A percentile compares a stretch with the other conserved stretches of the same genome.
These are phyloP conservation scores for Lasioglossum oenotherae DNA, from an alignment of 2,888 invertebrate genomes.

Conservation along the genomic window DNA sequence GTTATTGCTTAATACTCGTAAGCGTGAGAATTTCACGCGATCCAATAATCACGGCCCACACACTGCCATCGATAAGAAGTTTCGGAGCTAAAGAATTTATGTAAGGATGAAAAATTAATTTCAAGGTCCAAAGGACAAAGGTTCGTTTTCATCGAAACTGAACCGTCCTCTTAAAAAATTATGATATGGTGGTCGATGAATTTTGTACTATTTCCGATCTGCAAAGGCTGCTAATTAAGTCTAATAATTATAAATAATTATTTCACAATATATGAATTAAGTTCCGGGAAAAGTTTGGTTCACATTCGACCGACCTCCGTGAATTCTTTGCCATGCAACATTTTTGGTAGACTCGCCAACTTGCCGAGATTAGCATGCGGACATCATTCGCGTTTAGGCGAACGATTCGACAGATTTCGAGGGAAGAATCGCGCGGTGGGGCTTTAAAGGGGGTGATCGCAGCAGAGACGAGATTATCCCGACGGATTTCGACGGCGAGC, in stretches of 20 bases:
- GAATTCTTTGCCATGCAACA: not conserved
- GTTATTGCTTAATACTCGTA: not conserved
- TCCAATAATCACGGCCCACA: not conserved
- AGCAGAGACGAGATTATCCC: slow-evolving; percentile 64
- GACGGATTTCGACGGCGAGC: slow-evolving; percentile 35
- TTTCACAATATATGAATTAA: too few species aligned
- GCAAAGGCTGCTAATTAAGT: too few species aligned
- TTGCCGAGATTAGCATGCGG: slow-evolving; percentile 10
- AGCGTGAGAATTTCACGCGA: slow-evolving; percentile 6
- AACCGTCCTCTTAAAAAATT: too few species aligned
- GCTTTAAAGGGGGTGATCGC: not conserved
- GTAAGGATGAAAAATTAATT: not conserved
- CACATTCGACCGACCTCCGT: too few species aligned
- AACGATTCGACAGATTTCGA: not conserved
- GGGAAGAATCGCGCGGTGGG: not conserved
- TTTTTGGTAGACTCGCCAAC: not conserved
- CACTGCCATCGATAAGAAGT: not conserved
- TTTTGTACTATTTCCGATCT: too few species aligned
- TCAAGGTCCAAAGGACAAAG: too few species aligned
- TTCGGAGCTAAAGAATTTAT: not conserved
- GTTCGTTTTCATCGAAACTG: too few species aligned
- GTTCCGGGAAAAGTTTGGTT: too few species aligned
- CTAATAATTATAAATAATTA: too few species aligned
- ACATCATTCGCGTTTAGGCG: not conserved
- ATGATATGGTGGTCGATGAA: too few species aligned